These are phyloP conservation scores for Noctua janthina DNA, from an alignment of 2,888 invertebrate species.

Conservation along the genomic window DNA sequence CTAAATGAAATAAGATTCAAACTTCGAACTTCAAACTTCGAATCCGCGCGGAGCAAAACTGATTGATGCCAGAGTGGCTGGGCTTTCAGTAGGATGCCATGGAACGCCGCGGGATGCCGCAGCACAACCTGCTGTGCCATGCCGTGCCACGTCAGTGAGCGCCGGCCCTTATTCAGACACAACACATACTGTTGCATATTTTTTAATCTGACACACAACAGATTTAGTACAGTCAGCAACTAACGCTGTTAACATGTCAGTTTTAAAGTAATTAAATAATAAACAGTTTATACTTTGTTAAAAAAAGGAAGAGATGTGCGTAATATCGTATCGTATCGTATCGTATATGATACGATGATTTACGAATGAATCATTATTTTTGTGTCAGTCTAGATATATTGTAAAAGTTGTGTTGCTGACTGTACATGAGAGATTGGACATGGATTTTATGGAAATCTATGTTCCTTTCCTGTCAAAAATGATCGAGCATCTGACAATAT, in stretches of 20 bases:
- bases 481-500: neutral
- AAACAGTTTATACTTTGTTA: neutral
- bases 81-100: too few relatives aligned
- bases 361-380: neutral
- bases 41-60: too few relatives aligned
- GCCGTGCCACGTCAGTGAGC: too few relatives aligned
- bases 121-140: too few relatives aligned
- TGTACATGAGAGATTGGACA: neutral
- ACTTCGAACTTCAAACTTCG: too few relatives aligned
- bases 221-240: neutral
- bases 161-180: neutral
- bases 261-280: neutral
- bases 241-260: neutral
- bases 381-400: neutral
- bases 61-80: too few relatives aligned
- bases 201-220: neutral
- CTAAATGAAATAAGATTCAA: too few relatives aligned
- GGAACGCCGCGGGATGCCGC: too few relatives aligned
- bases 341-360: too few relatives aligned
- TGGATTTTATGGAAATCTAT: conserved; percentile 9
- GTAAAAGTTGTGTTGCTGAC: neutral
- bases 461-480: neutral
- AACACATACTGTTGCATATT: neutral
- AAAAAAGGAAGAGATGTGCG: neutral
- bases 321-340: neutral